Conservation (phyloP, 1,140 invertebrate species). For the Lepidurus couesii region DNA sequence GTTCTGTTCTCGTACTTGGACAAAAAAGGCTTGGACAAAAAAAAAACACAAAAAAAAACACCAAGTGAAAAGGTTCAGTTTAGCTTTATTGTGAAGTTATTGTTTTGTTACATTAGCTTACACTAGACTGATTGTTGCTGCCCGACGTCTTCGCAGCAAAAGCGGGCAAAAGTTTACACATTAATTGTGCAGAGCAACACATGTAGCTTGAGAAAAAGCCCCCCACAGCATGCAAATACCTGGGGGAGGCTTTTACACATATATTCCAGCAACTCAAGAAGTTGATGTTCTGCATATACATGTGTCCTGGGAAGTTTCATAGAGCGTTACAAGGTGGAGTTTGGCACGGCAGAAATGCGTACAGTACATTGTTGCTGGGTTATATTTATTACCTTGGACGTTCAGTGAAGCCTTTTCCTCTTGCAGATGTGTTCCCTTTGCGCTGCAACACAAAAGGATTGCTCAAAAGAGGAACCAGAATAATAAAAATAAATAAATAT, state of each 20-base stretch:
- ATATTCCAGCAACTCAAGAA: not conserved
- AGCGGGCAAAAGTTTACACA: not conserved
- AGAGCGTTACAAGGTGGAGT: too few species aligned
- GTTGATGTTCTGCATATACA: not conserved
- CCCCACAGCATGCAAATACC: not conserved
- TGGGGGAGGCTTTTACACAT: not conserved
- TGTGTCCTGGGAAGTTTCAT: not conserved
- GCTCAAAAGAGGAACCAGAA: too few species aligned
- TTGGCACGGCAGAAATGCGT: too few species aligned
- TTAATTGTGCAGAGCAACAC: not conserved
- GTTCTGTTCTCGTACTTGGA: not conserved
- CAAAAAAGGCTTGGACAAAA: not conserved
- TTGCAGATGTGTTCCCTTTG: too few species aligned
- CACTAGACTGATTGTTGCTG: not conserved
- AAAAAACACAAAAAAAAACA: too few species aligned
- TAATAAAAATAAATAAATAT: too few species aligned
- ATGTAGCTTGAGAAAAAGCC: not conserved
- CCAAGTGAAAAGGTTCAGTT: too few species aligned
- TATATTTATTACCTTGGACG: too few species aligned
- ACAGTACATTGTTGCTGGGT: too few species aligned
- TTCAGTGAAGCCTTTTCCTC: too few species aligned
- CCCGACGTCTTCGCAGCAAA: not conserved
- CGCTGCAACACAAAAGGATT: too few species aligned
- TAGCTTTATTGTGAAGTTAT: not conserved
- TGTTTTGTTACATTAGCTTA: not conserved